These are phyloP conservation scores for Neopelma chrysocephalum DNA, from an alignment of 2,797 vertebrate genomes.

Conservation along the genomic window DNA sequence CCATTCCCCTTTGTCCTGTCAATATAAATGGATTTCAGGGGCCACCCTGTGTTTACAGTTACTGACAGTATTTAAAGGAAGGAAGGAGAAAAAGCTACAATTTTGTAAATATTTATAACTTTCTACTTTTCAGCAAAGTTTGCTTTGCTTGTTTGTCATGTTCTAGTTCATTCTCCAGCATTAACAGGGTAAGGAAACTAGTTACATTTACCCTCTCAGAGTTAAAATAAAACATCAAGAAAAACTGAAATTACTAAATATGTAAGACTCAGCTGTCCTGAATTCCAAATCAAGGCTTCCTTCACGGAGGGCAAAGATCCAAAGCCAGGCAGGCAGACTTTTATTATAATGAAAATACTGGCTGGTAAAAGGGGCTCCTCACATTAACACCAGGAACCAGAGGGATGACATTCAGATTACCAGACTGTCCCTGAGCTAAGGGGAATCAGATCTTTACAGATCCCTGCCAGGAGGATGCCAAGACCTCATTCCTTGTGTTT, in stretches of 20 bases:
- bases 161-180: not conserved
- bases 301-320: not conserved
- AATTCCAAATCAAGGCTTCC: not conserved
- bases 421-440: not conserved
- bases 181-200: not conserved
- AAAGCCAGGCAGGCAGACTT: not conserved
- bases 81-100: not conserved
- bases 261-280: not conserved
- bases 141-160: not conserved
- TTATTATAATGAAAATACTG: not conserved
- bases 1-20: not conserved
- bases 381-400: not conserved
- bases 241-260: not conserved
- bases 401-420: not conserved
- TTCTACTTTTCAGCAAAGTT: not conserved
- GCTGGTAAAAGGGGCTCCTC: not conserved
- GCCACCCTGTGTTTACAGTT: not conserved
- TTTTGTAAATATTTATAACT: not conserved
- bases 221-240: not conserved
- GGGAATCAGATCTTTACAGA: not conserved
- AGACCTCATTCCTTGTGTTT: not conserved
- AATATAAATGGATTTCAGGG: not conserved
- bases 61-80: not conserved
- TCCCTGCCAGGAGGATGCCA: not conserved
- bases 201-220: not conserved